A percentile compares a stretch with the other conserved stretches of the same genome.
phyloP scores from a whole-genome alignment of 2,797 vertebrate species.

The Crocidura indochinensis region DNA sequence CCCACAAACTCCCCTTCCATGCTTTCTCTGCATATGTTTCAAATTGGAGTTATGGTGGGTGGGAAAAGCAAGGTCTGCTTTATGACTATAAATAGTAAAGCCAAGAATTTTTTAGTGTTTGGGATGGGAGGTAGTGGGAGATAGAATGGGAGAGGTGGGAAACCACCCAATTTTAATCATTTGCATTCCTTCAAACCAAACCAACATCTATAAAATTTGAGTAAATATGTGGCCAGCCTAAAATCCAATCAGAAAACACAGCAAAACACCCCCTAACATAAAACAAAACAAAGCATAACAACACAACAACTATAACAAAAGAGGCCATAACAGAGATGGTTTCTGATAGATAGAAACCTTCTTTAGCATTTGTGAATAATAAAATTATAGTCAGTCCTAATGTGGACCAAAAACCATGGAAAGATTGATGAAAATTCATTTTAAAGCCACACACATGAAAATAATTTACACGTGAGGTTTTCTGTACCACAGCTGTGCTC shows the following conservation, averaged over 20 bases:
- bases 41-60: slow-evolving; percentile 85
- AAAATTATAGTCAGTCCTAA: slow-evolving; percentile 79
- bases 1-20: slow-evolving; percentile 80
- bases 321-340: slow-evolving; percentile 76
- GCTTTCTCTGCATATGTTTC: slow-evolving; percentile 85
- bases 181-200: slow-evolving; percentile 73
- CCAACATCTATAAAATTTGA: slow-evolving; percentile 63
- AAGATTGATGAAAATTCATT: slow-evolving; percentile 90
- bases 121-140: slow-evolving; percentile 64
- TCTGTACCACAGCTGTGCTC: slow-evolving; percentile 88
- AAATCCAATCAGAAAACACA: slow-evolving; percentile 73
- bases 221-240: slow-evolving; percentile 79
- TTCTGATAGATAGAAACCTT: slow-evolving; percentile 81
- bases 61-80: slow-evolving; percentile 81
- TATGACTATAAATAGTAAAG: slow-evolving; percentile 82
- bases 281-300: not conserved
- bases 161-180: slow-evolving; percentile 68
- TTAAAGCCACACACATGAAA: slow-evolving; percentile 91
- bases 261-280: not conserved
- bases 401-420: slow-evolving; percentile 87
- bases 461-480: slow-evolving; percentile 90
- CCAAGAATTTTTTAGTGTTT: slow-evolving; percentile 70
- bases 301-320: not conserved
- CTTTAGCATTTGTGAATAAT: slow-evolving; percentile 83
- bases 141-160: slow-evolving; percentile 73